phyloP scores from a whole-genome alignment of 1,140 invertebrate species.

The Calosoma granatense region DNA sequence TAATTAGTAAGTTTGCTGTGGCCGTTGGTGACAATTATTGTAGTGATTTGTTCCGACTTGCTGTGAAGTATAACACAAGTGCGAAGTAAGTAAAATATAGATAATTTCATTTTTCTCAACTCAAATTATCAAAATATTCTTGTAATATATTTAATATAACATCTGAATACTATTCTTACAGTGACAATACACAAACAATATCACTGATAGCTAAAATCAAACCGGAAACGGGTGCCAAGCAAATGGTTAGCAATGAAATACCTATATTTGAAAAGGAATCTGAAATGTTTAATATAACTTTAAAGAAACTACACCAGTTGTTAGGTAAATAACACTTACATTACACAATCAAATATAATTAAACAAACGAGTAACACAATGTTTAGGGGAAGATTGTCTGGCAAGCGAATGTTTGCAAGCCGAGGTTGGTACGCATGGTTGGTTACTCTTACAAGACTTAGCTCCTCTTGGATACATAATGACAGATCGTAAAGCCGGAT shows the following conservation, averaged over 20 bases:
- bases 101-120: neutral
- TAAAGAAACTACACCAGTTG: neutral
- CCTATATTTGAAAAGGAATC: neutral
- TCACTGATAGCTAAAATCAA: neutral
- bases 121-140: too few species aligned
- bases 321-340: neutral
- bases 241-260: neutral
- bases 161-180: too few species aligned
- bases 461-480: constrained; percentile 37
- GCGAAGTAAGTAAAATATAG: neutral
- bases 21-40: neutral
- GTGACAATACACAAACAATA: neutral
- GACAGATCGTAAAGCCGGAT: constrained; percentile 36
- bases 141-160: too few species aligned
- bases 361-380: too few species aligned
- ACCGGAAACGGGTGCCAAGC: neutral
- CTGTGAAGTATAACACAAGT: neutral
- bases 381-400: neutral
- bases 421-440: neutral
- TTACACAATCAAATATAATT: neutral
- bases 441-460: constrained; percentile 38
- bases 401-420: neutral
- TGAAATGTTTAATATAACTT: neutral
- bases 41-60: neutral
- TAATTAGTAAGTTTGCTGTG: neutral